Base-by-base conservation (phyloP, 2,113 vertebrate species). In the Xenopus borealis region DNA sequence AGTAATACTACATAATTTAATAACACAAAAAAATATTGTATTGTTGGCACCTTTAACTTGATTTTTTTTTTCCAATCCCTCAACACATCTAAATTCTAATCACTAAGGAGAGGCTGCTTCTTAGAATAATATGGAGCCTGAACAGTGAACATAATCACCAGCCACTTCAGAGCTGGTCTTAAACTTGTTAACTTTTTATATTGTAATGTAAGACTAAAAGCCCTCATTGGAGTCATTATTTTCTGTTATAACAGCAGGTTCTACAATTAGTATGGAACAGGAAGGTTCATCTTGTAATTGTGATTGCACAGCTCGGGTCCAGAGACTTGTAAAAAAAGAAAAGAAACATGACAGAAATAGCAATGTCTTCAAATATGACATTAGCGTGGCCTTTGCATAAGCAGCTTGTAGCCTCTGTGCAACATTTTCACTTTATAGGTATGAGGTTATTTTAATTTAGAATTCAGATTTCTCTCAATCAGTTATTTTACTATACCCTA, bases 231-330 rank as follows among this genome's bases (percentile, higher is more conserved):
- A 77, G n/a, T 62, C 74, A 70, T 77, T 77, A 69, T 77, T 77
- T 77, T 64, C 30, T 46, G 47, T 70, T 64, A 57, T 57, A 77
- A 57, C 74, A 70, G 50, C 59, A 77, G 79, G 72, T 83, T 69
- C 4, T 10, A 79, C 82, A 89, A 88, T 88, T 88, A 89, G 82
- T 81, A 83, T 47, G 72, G 78, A 83, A 83, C 74, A 77, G 85
- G 85, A 85, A 88, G 86, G 83, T 85, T 85, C 84, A 76, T 61
- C 81, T 84, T 85, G 78, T 89, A 86, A 88, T 85, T 85, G 80
- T 89, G 87, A 88, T 85, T 84, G 85, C 86, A 88, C 90, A 88
- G 88, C 89, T 89, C 88, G 87, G 80, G 81, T 77, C 84, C 79
- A 75, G 81, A 87, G 81, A 85, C 80, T 80, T 82, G 82, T 80